A percentile compares a stretch with the other conserved stretches of the same genome.
phyloP scores from a whole-genome alignment of 2,797 vertebrate species.

The Menidia menidia region DNA sequence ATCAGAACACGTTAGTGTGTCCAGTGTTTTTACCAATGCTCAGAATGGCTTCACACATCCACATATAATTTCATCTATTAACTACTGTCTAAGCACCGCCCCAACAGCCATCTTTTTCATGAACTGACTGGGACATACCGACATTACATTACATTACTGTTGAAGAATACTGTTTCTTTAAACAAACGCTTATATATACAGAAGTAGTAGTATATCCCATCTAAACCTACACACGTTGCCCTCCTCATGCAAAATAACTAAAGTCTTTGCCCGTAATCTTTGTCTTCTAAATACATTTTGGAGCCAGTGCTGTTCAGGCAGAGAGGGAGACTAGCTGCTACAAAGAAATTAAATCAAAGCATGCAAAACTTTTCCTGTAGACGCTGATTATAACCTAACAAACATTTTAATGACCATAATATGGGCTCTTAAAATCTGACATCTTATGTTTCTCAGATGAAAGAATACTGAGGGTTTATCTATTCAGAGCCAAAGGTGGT shows the following conservation, averaged over 20 bases:
- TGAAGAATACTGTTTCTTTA: background rate
- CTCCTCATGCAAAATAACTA: no score
- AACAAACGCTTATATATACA: no score
- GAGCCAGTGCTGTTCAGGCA: background rate
- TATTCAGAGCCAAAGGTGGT: slow-evolving; percentile 9
- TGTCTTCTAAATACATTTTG: no score
- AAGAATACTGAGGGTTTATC: slow-evolving; percentile 7
- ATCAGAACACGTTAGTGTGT: no score
- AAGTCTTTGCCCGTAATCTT: no score
- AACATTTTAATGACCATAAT: background rate
- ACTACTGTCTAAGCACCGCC: background rate
- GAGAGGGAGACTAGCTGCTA: background rate
- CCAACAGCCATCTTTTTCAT: background rate
- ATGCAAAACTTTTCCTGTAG: background rate
- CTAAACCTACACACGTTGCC: background rate
- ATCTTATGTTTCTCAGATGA: background rate
- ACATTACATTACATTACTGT: background rate
- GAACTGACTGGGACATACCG: background rate
- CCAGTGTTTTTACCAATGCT: no score
- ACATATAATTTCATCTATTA: background rate
- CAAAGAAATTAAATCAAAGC: background rate
- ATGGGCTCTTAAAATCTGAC: slow-evolving; percentile 5
- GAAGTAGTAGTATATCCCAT: background rate
- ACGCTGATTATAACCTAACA: background rate
- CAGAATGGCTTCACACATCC: no score